Evolutionary conservation across 2,888 invertebrate genomes (phyloP).

Genomic region (Parelbella ahira): DNA sequence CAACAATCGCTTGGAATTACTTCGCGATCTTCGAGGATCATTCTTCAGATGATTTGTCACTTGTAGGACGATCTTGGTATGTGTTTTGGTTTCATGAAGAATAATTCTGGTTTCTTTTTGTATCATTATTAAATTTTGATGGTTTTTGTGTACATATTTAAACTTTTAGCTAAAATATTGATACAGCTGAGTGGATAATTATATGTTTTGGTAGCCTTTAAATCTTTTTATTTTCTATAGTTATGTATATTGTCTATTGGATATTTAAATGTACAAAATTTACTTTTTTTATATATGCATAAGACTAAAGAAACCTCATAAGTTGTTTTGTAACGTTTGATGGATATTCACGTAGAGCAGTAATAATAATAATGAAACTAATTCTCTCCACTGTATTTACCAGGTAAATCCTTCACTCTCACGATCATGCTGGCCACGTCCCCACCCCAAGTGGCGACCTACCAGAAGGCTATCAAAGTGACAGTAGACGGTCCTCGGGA

Average conservation of each 20-base stretch:
- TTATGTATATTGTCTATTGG: too few species aligned
- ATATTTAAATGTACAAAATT: too few species aligned
- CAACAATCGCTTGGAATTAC: constrained; percentile 2
- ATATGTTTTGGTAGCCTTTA: too few species aligned
- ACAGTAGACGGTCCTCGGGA: constrained; percentile 99
- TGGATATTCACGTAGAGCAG: too few species aligned
- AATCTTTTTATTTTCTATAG: too few species aligned
- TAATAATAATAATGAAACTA: too few species aligned
- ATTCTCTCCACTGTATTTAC: constrained; percentile 21
- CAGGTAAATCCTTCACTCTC: constrained; percentile 98
- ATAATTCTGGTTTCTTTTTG: background rate
- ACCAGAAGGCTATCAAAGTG: constrained; percentile 98
- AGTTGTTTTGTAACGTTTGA: too few species aligned
- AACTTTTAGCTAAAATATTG: too few species aligned
- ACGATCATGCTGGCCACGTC: constrained; percentile 96
- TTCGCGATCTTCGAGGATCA: constrained; percentile 31
- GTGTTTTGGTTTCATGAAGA: constrained; percentile 32
- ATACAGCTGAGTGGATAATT: too few species aligned
- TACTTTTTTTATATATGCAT: too few species aligned
- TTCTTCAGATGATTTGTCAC: constrained; percentile 28
- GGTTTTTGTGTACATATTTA: too few species aligned
- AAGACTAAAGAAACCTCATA: too few species aligned
- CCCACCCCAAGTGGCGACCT: constrained; percentile 98
- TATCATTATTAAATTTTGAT: background rate
- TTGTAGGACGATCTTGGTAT: constrained; percentile 42